These are phyloP conservation scores for Cacatua alba DNA, from an alignment of 2,113 vertebrate species.

Conservation along the genomic window DNA sequence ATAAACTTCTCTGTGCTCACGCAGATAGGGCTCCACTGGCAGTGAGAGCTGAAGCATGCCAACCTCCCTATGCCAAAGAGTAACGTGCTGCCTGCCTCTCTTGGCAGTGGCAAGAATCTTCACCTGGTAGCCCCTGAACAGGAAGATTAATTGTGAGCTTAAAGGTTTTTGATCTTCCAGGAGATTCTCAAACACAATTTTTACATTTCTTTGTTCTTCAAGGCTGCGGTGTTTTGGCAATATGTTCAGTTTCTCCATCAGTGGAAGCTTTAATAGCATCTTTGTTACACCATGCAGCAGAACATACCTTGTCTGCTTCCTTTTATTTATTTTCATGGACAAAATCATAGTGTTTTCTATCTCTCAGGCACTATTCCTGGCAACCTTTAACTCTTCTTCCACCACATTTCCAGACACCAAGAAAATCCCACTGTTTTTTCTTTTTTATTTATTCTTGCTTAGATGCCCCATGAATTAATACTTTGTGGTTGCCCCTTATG, in stretches of 20 bases:
- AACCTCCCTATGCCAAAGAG: rapidly evolving
- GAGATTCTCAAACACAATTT: neutral
- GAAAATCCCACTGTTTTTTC: neutral
- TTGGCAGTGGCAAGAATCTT: rapidly evolving
- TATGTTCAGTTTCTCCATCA: neutral
- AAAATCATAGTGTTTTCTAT: neutral
- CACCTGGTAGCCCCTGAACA: neutral
- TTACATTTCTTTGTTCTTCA: neutral
- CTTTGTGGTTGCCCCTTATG: neutral
- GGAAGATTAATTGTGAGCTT: neutral
- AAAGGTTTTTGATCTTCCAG: neutral
- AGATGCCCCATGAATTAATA: neutral
- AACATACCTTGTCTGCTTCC: neutral
- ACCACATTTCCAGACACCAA: neutral
- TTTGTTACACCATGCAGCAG: neutral
- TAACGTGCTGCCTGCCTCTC: rapidly evolving
- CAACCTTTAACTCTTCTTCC: neutral
- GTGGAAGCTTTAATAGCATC: neutral
- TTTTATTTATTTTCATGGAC: neutral
- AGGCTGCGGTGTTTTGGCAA: neutral
- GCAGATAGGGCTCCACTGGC: rapidly evolving
- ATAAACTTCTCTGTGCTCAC: neutral
- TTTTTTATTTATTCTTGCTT: neutral
- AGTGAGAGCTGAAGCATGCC: neutral
- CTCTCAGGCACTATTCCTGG: neutral